phyloP scores from a whole-genome alignment of 1,140 invertebrate species.

The Tetragonula clypearis region DNA sequence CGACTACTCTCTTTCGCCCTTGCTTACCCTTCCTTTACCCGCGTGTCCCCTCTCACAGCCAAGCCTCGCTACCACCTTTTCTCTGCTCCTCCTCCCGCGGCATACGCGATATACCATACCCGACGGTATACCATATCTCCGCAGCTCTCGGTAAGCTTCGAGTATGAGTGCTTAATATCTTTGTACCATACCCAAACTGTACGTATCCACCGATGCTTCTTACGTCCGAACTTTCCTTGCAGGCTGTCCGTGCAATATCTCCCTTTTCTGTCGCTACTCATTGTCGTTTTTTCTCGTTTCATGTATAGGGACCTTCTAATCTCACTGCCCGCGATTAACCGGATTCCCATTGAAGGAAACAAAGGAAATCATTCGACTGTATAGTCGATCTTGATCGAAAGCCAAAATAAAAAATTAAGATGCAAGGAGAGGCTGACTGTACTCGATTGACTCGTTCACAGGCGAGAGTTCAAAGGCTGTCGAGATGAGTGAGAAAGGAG shows the following conservation, averaged over 20 bases:
- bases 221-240: constrained; percentile 51
- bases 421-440: neutral
- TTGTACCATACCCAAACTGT: constrained; percentile 62
- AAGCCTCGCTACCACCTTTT: constrained; percentile 47
- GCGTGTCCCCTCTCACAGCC: neutral
- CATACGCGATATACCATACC: constrained; percentile 47
- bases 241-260: neutral
- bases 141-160: constrained; percentile 47
- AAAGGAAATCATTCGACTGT: neutral
- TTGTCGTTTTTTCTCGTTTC: constrained; percentile 11
- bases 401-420: constrained; percentile 27
- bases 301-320: neutral
- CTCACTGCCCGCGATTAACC: neutral
- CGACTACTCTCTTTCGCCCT: constrained; percentile 50
- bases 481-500: constrained; percentile 35
- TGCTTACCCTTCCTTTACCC: constrained; percentile 32
- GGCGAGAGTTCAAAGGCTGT: constrained; percentile 68
- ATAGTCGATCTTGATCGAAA: neutral
- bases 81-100: constrained; percentile 49
- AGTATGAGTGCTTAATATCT: constrained; percentile 70
- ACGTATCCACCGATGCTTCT: constrained; percentile 58
- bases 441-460: constrained; percentile 78
- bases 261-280: neutral
- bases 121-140: constrained; percentile 46
- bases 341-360: neutral